phyloP scores from a whole-genome alignment of 2,113 vertebrate genomes.

The Nannospalax galili region DNA sequence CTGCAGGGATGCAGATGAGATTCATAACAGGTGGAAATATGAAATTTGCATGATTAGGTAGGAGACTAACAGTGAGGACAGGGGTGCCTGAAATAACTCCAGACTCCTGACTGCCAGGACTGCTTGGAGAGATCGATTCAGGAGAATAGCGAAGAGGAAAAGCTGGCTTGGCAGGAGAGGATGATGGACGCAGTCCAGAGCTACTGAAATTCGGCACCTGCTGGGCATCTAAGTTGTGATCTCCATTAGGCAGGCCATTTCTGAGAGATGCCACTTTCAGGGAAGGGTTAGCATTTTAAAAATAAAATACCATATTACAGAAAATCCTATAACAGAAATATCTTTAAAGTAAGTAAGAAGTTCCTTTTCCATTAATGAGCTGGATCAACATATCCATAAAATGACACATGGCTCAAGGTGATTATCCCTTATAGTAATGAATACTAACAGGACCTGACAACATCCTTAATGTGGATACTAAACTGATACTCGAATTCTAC shows the following conservation, averaged over 20 bases:
- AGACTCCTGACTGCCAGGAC: neutral
- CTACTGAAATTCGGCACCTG: neutral
- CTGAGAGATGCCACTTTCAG: neutral
- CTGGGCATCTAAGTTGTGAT: neutral
- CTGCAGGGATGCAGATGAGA: neutral
- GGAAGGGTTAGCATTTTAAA: neutral
- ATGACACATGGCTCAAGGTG: neutral
- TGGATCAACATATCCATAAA: neutral
- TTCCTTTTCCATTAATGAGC: slow-evolving; percentile 22
- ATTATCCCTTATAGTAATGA: neutral
- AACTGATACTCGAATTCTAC: neutral
- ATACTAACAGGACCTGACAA: neutral
- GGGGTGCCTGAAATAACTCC: neutral
- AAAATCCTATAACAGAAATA: neutral
- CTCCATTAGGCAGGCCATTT: neutral
- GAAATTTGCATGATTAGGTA: neutral
- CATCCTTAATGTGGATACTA: neutral
- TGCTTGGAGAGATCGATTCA: neutral
- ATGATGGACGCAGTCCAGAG: neutral
- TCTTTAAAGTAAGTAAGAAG: slow-evolving; percentile 5
- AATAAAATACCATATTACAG: neutral
- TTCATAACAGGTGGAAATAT: neutral
- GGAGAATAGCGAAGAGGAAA: neutral
- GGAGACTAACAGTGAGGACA: neutral
- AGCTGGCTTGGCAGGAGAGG: neutral